phyloP scores from a whole-genome alignment of 2,888 invertebrate species.

The Meandrusa payeni region DNA sequence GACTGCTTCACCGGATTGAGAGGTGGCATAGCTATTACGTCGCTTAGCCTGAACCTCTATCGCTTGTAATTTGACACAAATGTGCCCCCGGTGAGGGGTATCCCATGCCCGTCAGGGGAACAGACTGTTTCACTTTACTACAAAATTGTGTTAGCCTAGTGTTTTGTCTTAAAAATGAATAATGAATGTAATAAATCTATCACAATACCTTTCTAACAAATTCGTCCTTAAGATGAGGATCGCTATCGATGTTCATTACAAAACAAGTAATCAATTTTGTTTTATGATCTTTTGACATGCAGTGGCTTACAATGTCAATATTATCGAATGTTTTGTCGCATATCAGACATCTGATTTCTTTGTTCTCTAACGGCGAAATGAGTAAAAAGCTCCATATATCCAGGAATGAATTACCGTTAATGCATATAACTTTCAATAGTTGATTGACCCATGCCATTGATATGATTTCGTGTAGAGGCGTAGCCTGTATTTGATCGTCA shows the following conservation, averaged over 20 bases:
- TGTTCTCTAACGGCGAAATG: slow-evolving; percentile 32
- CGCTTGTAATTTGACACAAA: no score
- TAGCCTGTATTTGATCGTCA: slow-evolving; percentile 28
- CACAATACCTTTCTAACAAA: slow-evolving; percentile 56
- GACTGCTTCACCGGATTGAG: no score
- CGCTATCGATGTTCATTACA: slow-evolving; percentile 30
- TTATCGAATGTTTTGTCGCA: slow-evolving; percentile 40
- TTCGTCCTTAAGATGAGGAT: slow-evolving; percentile 29
- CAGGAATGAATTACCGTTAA: slow-evolving; percentile 37
- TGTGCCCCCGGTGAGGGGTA: no score
- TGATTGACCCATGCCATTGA: slow-evolving; percentile 21
- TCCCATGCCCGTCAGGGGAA: no score
- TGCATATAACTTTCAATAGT: slow-evolving; percentile 30
- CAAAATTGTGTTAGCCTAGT: no score
- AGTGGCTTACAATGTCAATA: slow-evolving; percentile 40
- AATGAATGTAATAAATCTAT: no score
- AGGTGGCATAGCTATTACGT: no score
- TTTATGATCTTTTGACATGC: slow-evolving; percentile 38
- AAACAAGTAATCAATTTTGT: slow-evolving; percentile 36
- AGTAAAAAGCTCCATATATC: slow-evolving; percentile 40
- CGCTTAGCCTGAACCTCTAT: no score
- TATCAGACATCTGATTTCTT: slow-evolving; percentile 43
- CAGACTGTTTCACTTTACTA: no score
- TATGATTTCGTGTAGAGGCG: slow-evolving; percentile 28
- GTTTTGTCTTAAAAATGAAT: no score